A percentile compares a stretch with the other conserved stretches of the same genome.
phyloP scores from a whole-genome alignment of 1,140 invertebrate genomes.

The Macrobrachium rosenbergii region DNA sequence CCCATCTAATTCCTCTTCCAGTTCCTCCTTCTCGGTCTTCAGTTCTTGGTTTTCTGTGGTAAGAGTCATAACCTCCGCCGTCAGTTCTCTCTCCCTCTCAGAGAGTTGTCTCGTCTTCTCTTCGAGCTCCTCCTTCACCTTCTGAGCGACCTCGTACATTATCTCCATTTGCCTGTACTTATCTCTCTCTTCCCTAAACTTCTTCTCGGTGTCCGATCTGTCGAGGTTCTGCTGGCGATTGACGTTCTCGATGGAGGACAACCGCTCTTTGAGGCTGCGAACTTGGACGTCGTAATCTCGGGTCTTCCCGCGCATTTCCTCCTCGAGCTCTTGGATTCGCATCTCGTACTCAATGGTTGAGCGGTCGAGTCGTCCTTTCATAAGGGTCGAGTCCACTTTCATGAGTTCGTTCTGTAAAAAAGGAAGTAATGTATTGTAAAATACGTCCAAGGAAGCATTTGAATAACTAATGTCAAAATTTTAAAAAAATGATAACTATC shows the following conservation, averaged over 20 bases:
- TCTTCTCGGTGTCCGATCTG: constrained; percentile 38
- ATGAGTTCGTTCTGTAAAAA: constrained; percentile 46
- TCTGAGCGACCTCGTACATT: constrained; percentile 20
- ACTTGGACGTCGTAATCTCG: constrained; percentile 44
- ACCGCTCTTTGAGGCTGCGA: constrained; percentile 47
- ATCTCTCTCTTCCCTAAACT: constrained; percentile 42
- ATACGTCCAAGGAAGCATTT: background rate
- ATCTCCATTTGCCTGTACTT: constrained; percentile 23
- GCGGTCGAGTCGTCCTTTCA: constrained; percentile 31
- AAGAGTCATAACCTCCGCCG: constrained; percentile 1
- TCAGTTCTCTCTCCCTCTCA: constrained; percentile 8
- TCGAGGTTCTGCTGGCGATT: constrained; percentile 48
- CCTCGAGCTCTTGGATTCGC: constrained; percentile 52
- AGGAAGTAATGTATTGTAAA: background rate
- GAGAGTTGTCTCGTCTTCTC: constrained; percentile 18
- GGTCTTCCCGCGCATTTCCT: constrained; percentile 42
- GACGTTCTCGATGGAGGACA: constrained; percentile 34
- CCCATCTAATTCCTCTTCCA: constrained; percentile 15
- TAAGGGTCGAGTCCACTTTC: constrained; percentile 19
- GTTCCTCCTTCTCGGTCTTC: constrained; percentile 40
- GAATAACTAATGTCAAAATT: no score
- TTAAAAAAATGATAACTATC: no score
- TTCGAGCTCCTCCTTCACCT: constrained; percentile 27
- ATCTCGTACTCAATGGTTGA: constrained; percentile 37
- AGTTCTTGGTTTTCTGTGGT: constrained; percentile 34